A percentile compares a stretch with the other conserved stretches of the same genome.
These are phyloP conservation scores for Himalopsyche phryganea DNA, from an alignment of 1,140 invertebrate genomes.

Conservation along the genomic window DNA sequence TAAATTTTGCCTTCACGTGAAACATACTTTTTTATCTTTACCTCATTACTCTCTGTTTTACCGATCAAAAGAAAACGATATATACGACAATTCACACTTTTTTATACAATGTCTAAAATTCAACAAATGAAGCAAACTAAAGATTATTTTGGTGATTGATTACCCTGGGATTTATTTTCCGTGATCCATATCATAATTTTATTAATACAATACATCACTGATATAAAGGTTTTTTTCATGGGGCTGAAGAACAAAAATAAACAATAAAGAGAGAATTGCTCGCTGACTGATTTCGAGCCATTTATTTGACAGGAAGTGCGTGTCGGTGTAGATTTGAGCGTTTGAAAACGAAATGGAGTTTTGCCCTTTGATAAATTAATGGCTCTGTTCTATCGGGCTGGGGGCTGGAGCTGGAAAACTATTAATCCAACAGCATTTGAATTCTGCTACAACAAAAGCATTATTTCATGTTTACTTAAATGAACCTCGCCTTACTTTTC, in stretches of 20 bases:
- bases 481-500: not conserved
- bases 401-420: not conserved
- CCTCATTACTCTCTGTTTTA: too few relatives aligned
- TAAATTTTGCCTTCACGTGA: too few relatives aligned
- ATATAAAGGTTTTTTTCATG: not conserved
- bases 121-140: not conserved
- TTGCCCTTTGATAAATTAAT: constrained; percentile 18
- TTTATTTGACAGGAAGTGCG: constrained; percentile 19
- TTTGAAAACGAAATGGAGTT: constrained; percentile 12
- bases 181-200: constrained; percentile 3
- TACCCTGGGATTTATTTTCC: not conserved
- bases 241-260: not conserved
- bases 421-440: constrained; percentile 9
- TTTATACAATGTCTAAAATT: too few relatives aligned
- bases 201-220: constrained; percentile 2
- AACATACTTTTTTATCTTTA: too few relatives aligned
- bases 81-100: too few relatives aligned
- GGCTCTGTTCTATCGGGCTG: not conserved
- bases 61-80: too few relatives aligned
- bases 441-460: constrained; percentile 3
- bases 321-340: constrained; percentile 20
- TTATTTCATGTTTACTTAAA: not conserved
- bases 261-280: not conserved
- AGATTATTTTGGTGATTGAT: not conserved
- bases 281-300: constrained; percentile 7